phyloP scores from a whole-genome alignment of 2,113 vertebrate genomes.

The Tupaia tana region DNA sequence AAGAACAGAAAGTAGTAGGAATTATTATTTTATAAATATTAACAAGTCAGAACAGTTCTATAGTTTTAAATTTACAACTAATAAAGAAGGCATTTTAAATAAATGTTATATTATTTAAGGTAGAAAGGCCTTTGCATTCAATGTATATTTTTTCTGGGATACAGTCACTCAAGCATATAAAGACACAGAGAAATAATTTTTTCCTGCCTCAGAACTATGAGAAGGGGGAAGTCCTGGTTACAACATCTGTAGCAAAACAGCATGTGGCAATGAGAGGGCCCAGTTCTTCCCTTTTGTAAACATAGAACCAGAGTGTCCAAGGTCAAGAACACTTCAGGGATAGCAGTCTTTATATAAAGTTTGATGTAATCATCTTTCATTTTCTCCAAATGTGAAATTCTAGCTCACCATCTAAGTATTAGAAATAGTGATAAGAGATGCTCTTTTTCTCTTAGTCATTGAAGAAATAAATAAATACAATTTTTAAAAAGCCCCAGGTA shows the following conservation, averaged over 20 bases:
- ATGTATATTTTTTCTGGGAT: no score
- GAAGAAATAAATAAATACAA: no score
- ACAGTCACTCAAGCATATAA: background rate
- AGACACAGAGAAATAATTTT: background rate
- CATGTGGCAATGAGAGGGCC: background rate
- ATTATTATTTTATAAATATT: slow-evolving; percentile 36
- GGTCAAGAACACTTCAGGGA: background rate
- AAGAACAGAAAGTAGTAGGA: background rate
- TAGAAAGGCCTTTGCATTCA: background rate
- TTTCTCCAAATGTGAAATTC: background rate
- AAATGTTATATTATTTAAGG: background rate
- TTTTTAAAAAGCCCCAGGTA: background rate
- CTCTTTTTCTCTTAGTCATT: no score
- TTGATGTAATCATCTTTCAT: background rate
- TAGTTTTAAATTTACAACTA: slow-evolving; percentile 8
- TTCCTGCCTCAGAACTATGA: background rate
- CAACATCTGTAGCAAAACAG: background rate
- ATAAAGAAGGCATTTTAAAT: background rate
- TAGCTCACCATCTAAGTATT: background rate
- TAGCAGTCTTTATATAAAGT: background rate
- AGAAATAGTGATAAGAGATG: background rate
- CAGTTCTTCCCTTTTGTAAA: background rate
- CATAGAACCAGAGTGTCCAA: background rate
- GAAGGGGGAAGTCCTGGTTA: background rate
- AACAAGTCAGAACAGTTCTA: background rate